Base-by-base conservation (phyloP, 2,113 vertebrate species). In the Odontesthes bonariensis region DNA sequence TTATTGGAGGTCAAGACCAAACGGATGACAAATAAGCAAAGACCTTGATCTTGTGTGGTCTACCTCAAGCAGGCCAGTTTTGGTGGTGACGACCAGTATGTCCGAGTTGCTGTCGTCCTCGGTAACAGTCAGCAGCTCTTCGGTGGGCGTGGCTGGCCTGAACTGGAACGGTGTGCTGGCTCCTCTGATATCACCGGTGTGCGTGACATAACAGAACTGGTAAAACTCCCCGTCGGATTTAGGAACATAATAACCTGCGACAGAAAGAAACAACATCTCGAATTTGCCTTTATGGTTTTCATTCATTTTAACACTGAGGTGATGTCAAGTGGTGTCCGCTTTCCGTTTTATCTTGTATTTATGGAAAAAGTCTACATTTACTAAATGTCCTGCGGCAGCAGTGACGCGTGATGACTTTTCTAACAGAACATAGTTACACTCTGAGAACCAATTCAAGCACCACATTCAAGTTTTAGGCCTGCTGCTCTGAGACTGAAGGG, bases 201-300 rank as follows among this genome's bases (percentile, higher is more conserved):
- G 95, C 4, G 97, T 99, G 79, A 99, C 98, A 0, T 99, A 99
- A 85, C 98, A 99, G 89, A 99, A 99, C 93, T 99, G 98, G 90
- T 99, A 99, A 94, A 99, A 99, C 89, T 99, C 98, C 52, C 97
- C 97, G 19, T 99, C 98, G 59, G 98, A 97, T 83, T 97, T 99
- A 57, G 98, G 98, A 86, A 99, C 95, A 20, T 99, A 99, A 81
- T 99, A 99, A 4, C 97, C 98, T 99, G 56, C 13, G 51, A 19
- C 17, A 58, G 58, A 51, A 44, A 55, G n/a, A 55, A 31, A 70
- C 11, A 2, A 20, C 3, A 16, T 57, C 44, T 27, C 27, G 35
- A 65, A 22, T 49, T 19, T 0, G 17, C 16, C 1, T 59, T 67
- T 33, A n/a, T 4, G 4, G 23, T 44, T 65, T 10, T 27, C 5